Percentiles rank a stretch among this genome's conserved stretches.
Conservation (phyloP, 2,113 vertebrate genomes). For the Castor canadensis region DNA sequence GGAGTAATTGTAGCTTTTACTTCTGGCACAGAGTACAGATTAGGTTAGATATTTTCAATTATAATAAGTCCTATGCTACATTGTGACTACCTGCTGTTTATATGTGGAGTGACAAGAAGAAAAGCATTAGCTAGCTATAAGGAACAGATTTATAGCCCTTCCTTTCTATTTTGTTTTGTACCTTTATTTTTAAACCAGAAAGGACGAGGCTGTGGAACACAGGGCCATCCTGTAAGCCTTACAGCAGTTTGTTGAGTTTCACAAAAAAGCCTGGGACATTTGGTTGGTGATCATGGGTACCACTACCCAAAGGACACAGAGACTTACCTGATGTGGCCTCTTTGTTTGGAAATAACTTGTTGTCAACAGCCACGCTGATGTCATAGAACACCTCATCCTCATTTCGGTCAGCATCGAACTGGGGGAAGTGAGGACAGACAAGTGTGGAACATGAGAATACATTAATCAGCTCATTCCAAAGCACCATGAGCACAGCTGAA, state of each 20-base stretch:
- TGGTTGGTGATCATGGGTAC: background rate
- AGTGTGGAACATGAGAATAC: background rate
- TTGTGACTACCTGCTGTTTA: background rate
- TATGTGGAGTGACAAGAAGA: background rate
- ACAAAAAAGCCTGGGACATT: background rate
- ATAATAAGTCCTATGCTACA: background rate
- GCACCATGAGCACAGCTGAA: background rate
- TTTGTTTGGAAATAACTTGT: slow-evolving; percentile 93
- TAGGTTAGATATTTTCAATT: background rate
- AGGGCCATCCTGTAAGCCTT: background rate
- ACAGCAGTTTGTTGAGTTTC: background rate
- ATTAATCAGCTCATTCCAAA: background rate
- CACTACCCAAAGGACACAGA: background rate
- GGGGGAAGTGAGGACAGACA: slow-evolving; percentile 59
- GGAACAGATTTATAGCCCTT: background rate
- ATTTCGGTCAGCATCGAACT: slow-evolving; percentile 96
- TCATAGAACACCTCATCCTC: slow-evolving; percentile 97
- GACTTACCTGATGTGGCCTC: slow-evolving; percentile 91
- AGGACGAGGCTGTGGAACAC: background rate
- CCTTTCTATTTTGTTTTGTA: background rate
- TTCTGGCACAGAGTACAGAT: background rate
- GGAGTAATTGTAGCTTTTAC: background rate
- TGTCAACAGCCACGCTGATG: slow-evolving; percentile 95
- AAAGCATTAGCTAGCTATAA: background rate
- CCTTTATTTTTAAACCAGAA: slow-evolving; percentile 5